Evolutionary conservation across 2,888 invertebrate genomes (phyloP), one percentile per base, ranked within the genome.

Genomic region (Megamerina dolium): DNA sequence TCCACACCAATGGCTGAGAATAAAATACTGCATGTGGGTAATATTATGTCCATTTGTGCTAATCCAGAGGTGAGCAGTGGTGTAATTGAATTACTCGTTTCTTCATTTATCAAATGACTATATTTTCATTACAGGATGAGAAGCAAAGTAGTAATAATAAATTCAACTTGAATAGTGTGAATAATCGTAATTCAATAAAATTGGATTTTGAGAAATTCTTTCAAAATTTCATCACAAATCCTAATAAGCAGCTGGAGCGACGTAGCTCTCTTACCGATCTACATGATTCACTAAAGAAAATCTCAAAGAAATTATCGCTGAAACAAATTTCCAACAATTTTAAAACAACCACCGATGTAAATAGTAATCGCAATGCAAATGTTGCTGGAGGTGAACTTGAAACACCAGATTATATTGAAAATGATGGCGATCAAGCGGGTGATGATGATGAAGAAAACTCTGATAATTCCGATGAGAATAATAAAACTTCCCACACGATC

Each of bases 1-100:
- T 84, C 84, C 0, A 87, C 87, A 0, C 87, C 87, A 0, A 79
- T 87, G 77, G 79, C 83, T 1, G 87, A 87, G 60, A 83, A 79
- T 63, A 84, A 85, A 64, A 75, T 87, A 2, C 61, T 87, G 5
- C 83, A 85, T 54, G 83, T 81, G n/a, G 83, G 78, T 9, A 84
- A 80, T 46, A 80, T 83, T 30, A 74, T 87, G 52, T 83, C 85
- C 0, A 87, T 87, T 55, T 85, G 85, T 61, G 79, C 80, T 50
- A 78, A 81, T 59, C 77, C 80, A 0, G 78, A 77, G 34, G 74
- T 72, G 21, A 45, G 45, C 40, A 18, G 9, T 19, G 6, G n/a
- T 13, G 16, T 26, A 29, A 18, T 14, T 41, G 4, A 16, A 17
- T 16, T 23, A 16, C 2, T 4, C 9, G 20, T 21, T 3, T 31